A percentile compares a stretch with the other conserved stretches of the same genome.
These are phyloP conservation scores for Actinemys pallida DNA, from an alignment of 2,113 vertebrate species.

Conservation along the genomic window DNA sequence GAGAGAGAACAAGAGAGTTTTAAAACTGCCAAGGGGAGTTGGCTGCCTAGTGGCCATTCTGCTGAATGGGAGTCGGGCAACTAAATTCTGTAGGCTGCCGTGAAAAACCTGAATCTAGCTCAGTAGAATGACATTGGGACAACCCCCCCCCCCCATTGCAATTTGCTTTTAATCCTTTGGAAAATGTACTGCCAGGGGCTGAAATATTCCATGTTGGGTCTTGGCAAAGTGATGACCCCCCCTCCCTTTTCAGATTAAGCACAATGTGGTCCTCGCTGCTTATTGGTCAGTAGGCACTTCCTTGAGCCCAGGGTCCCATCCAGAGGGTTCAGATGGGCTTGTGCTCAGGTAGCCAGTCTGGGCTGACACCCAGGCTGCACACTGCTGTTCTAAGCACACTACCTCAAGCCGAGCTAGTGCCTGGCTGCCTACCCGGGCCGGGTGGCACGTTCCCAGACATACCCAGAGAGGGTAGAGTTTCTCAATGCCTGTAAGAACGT, in stretches of 20 bases:
- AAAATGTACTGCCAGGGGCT: not conserved
- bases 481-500: not conserved
- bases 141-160: not conserved
- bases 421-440: too few relatives aligned
- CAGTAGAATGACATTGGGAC: not conserved
- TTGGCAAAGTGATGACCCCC: not conserved
- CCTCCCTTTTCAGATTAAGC: not conserved
- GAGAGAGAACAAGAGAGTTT: not conserved
- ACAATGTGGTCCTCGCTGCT: not conserved
- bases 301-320: not conserved
- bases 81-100: not conserved
- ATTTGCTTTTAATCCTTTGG: not conserved
- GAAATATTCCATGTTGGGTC: not conserved
- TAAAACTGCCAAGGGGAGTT: not conserved
- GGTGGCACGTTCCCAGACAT: too few relatives aligned
- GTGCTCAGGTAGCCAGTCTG: too few relatives aligned
- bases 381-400: not conserved
- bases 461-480: not conserved
- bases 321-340: not conserved
- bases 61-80: not conserved
- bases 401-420: too few relatives aligned
- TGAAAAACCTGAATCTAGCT: not conserved
- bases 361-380: not conserved
- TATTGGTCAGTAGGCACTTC: not conserved
- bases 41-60: not conserved